A percentile compares a stretch with the other conserved stretches of the same genome.
Conservation (phyloP, 2,888 invertebrate species). For the Clusia tigrina region DNA sequence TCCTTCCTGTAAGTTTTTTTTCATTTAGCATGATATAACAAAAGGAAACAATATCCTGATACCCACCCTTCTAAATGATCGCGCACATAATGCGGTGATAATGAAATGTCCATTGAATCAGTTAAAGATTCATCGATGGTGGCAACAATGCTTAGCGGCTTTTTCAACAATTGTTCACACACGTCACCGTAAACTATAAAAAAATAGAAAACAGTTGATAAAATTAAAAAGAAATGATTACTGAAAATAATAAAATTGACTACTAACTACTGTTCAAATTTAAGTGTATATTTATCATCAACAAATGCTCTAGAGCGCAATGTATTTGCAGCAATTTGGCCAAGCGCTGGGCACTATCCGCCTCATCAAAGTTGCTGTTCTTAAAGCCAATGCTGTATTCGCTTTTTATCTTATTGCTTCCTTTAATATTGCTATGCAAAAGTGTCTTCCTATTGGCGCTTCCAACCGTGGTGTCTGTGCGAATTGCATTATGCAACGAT, state of each 20-base stretch:
- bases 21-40: slow-evolving; percentile 1
- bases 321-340: slow-evolving; percentile 60
- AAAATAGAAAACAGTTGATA: not conserved
- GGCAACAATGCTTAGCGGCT: slow-evolving; percentile 43
- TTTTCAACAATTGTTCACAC: slow-evolving; percentile 54
- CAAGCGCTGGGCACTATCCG: slow-evolving; percentile 48
- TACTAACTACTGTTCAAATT: slow-evolving; percentile 55
- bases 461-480: slow-evolving; percentile 37
- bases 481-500: slow-evolving; percentile 57
- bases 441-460: slow-evolving; percentile 52
- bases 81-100: slow-evolving; percentile 53
- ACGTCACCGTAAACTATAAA: slow-evolving; percentile 53
- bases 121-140: slow-evolving; percentile 49
- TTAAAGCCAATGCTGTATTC: slow-evolving; percentile 52
- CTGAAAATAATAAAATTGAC: not conserved
- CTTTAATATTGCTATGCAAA: slow-evolving; percentile 47
- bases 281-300: slow-evolving; percentile 60
- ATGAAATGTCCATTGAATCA: slow-evolving; percentile 56
- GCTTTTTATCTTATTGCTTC: slow-evolving; percentile 25
- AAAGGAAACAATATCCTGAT: not conserved
- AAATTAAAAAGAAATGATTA: not conserved
- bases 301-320: slow-evolving; percentile 59
- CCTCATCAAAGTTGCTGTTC: slow-evolving; percentile 58
- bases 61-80: slow-evolving; percentile 53
- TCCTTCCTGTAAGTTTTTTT: slow-evolving; percentile 49